Evolutionary conservation across 2,888 invertebrate genomes (phyloP), one percentile per base, ranked within the genome.

Genomic region (Loripinus fragilis): DNA sequence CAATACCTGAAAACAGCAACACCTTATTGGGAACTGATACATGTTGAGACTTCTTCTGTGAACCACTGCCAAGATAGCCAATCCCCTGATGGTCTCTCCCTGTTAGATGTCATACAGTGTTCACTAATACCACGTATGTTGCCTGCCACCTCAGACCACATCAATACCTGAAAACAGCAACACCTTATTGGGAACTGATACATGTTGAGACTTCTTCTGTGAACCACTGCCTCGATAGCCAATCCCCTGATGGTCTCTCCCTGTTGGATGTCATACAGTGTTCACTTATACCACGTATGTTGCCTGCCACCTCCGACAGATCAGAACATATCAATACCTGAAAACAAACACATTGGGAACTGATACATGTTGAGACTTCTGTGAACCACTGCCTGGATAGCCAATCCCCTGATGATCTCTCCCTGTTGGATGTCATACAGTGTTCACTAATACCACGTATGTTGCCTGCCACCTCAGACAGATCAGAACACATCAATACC

Each of bases 51-150:
- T 55, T 85, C 81, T 42, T 80, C 74, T 25, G 79, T 64, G 8
- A 87, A 64, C 86, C 86, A 88, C 0, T 35, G 25, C 60, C 87
- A 81, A 30, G 80, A 60, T 28, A 77, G 15, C 86, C 86, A 85
- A 8, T 85, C 71, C 23, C 80, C 65, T n/a, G 60, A 52, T 2
- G 70, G 42, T 81, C 81, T 78, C 7, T 78, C 72, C 25, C 28
- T 69, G 50, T 76, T 76, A 10, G 68, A 30, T 45, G 64, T 67
- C 70, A 85, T 77, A 42, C 80, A 80, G 25, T 69, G 65, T 38
- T 88, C 85, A 78, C 88, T 78, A 15, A 86, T 79, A 64, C 33
- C 60, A 41, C 86, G 77, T 30, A 87, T 80, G 33, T 76, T 20
- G 20, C 45, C 55, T 20, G 87, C 87, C 12, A 85, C 74, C 25